Evolutionary conservation across 2,113 vertebrate species (phyloP), one percentile per base, ranked within the genome.

Genomic region (Burhinus bistriatus): DNA sequence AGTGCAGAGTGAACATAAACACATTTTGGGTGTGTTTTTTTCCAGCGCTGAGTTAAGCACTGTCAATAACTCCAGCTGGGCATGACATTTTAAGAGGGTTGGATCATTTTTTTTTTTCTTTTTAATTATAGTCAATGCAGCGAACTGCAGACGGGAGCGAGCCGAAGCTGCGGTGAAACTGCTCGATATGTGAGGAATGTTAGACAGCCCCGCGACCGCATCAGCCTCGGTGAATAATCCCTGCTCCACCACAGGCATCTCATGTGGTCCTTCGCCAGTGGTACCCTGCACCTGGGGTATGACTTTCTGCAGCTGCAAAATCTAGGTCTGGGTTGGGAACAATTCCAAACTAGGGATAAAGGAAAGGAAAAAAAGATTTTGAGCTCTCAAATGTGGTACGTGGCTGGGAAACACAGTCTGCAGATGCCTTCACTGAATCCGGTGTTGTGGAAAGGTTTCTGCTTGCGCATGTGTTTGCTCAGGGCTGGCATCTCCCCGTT

Each of bases 171-270:
- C 0, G 15, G 42, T 38, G 9, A 42, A 90, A 40, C 22, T 34
- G 5, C 45, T 81, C 2, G 2, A 17, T 59, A 5, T 11, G 22
- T 19, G 14, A 72, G 58, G 68, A n/a, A 81, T 20, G 80, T 40
- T 40, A 6, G 34, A 15, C 3, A 45, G 12, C 59, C 34, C 61
- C 4, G 3, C 0, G 2, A 47, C 58, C 2, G 2, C 36, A 25
- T 44, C 27, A n/a, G 11, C 21, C 45, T 44, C 15, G 6, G 14
- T 0, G 2, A 49, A n/a, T 25, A 34, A 54, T 23, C 36, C 44
- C 59, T 57, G 64, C 45, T 54, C 58, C 15, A 59, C 38, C 44
- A 22, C 59, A 26, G 30, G 45, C 51, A 61, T 27, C 73, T 59
- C 32, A 1, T 3, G 26, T 3, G 30, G 16, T 44, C 6, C 47